Percentiles rank a stretch among this genome's conserved stretches.
phyloP scores from a whole-genome alignment of 2,797 vertebrate species.

The Cygnus olor region DNA sequence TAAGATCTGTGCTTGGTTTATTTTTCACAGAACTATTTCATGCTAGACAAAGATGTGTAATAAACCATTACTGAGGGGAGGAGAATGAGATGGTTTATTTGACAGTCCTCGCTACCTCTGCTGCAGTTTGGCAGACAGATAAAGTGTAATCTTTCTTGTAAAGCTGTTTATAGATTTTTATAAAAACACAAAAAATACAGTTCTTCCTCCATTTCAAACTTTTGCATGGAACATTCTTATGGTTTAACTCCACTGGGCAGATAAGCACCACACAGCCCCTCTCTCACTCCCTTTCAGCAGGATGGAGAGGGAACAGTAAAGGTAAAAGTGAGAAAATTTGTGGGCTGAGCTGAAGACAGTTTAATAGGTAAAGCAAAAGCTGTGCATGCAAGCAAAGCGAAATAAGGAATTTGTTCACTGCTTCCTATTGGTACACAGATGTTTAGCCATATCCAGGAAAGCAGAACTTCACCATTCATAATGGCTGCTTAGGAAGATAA shows the following conservation, averaged over 20 bases:
- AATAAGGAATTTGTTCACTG: not conserved
- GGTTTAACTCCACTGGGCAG: not conserved
- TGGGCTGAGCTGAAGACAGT: not conserved
- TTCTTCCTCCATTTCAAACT: not conserved
- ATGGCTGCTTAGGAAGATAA: not conserved
- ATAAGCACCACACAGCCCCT: not conserved
- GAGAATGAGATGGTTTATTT: not conserved
- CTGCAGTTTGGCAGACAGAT: not conserved
- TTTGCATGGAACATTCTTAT: not conserved
- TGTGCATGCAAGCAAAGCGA: not conserved
- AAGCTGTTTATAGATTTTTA: not conserved
- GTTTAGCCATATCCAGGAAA: not conserved
- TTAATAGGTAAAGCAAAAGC: not conserved
- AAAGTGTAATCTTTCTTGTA: not conserved
- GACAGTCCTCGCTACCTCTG: not conserved
- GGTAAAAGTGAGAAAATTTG: not conserved
- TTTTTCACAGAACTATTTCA: constrained; percentile 40
- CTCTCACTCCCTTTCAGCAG: not conserved
- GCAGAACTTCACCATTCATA: not conserved
- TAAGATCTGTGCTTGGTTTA: constrained; percentile 34
- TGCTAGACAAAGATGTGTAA: constrained; percentile 8
- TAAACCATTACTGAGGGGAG: not conserved
- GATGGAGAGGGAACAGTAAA: not conserved
- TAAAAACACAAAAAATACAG: not conserved
- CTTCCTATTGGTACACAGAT: not conserved